A percentile compares a stretch with the other conserved stretches of the same genome.
Evolutionary conservation across 1,140 invertebrate genomes (phyloP).

Genomic region (Anastrepha obliqua): DNA sequence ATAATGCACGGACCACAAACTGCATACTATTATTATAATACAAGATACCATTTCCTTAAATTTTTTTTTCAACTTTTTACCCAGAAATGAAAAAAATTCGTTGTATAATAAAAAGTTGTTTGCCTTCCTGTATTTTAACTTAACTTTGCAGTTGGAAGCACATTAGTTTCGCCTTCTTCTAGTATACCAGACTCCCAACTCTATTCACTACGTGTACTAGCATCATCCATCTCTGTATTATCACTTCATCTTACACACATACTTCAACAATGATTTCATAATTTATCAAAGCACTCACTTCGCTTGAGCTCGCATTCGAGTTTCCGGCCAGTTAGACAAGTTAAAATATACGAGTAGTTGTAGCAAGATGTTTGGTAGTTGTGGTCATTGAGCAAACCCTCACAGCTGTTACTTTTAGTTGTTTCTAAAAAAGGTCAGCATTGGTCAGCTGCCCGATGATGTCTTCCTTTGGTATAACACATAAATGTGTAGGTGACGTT

Average conservation of each 20-base stretch:
- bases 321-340: conserved; percentile 39
- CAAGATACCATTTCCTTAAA: no score
- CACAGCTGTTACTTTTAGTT: conserved; percentile 4
- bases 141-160: no score
- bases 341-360: not conserved
- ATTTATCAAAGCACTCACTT: conserved; percentile 46
- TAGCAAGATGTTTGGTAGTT: conserved; percentile 20
- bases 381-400: conserved; percentile 4
- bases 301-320: conserved; percentile 16
- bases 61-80: no score
- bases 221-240: not conserved
- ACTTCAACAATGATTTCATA: conserved; percentile 23
- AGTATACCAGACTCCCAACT: not conserved
- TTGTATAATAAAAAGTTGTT: no score
- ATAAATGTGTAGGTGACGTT: no score
- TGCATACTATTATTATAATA: no score
- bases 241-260: not conserved
- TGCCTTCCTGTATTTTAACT: no score
- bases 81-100: no score
- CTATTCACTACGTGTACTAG: not conserved
- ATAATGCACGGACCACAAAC: no score
- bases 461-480: not conserved
- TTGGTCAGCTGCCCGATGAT: not conserved
- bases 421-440: not conserved
- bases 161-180: no score